A percentile compares a stretch with the other conserved stretches of the same genome.
Conservation (phyloP, 2,797 vertebrate species). For the Brachyalestes nurse region DNA sequence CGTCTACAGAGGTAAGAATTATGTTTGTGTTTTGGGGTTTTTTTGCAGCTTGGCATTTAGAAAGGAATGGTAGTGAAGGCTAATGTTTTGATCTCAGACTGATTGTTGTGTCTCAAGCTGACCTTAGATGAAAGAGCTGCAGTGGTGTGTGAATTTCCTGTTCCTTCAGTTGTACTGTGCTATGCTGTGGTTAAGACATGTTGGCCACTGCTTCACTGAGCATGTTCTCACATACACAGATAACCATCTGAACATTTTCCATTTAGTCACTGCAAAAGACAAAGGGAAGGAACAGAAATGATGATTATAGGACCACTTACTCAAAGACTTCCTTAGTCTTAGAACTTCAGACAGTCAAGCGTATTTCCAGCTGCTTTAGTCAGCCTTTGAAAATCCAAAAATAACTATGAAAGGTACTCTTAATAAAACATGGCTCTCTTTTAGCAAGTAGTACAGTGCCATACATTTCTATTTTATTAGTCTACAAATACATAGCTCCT, state of each 20-base stretch:
- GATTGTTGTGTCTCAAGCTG: not conserved
- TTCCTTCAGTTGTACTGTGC: conserved; percentile 31
- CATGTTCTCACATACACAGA: conserved; percentile 24
- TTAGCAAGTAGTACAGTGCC: not conserved
- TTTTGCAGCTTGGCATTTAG: too few species aligned
- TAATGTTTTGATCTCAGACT: not conserved
- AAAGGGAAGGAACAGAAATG: not conserved
- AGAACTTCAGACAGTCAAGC: not conserved
- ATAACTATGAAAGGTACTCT: too few species aligned
- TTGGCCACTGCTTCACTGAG: conserved; percentile 33
- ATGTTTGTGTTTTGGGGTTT: too few species aligned
- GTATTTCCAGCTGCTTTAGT: not conserved
- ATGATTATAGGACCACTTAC: not conserved
- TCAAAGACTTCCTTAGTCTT: not conserved
- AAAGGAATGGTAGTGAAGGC: too few species aligned
- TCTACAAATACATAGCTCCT: too few species aligned
- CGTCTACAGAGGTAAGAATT: conserved; percentile 52
- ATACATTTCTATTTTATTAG: not conserved
- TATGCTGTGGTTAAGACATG: conserved; percentile 34
- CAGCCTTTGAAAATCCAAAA: not conserved
- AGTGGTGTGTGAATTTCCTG: conserved; percentile 37
- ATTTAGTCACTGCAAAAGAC: conserved; percentile 25
- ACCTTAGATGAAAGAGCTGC: conserved; percentile 27
- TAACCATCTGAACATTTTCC: conserved; percentile 42
- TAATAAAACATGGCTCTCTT: too few species aligned